These are phyloP conservation scores for Montipora foliosa DNA, from an alignment of 64 coral and sea anemone genomes.

Conservation along the genomic window DNA sequence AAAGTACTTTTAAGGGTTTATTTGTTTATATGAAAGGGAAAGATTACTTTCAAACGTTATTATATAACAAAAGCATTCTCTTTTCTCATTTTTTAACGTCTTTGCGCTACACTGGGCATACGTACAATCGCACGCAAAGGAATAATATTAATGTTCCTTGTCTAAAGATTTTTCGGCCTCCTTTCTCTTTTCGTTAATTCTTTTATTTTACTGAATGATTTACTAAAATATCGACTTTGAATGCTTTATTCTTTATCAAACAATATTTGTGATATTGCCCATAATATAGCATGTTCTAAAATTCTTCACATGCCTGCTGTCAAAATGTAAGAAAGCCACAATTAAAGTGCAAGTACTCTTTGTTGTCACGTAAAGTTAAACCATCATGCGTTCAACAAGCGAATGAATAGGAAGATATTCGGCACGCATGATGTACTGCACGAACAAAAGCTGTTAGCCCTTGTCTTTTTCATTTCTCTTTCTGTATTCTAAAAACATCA, in stretches of 20 bases:
- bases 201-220: not conserved
- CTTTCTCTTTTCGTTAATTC: not conserved
- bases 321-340: not conserved
- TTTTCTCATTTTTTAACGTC: too few species aligned
- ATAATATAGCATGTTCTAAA: not conserved
- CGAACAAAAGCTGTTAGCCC: too few species aligned
- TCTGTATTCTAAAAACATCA: not conserved
- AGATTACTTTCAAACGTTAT: too few species aligned
- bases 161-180: not conserved
- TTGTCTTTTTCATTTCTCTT: not conserved
- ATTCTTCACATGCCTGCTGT: constrained; percentile 8
- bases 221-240: not conserved
- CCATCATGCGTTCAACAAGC: not conserved
- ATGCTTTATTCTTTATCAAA: not conserved
- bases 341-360: not conserved
- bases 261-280: not conserved
- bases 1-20: too few species aligned
- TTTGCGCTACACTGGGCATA: too few species aligned
- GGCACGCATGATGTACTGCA: not conserved
- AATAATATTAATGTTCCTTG: too few species aligned
- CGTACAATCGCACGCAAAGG: too few species aligned
- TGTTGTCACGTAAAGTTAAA: not conserved
- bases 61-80: too few species aligned
- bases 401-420: not conserved
- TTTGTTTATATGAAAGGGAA: too few species aligned